Conservation (phyloP, 2,113 vertebrate genomes). For the Myrmecobius fasciatus region DNA sequence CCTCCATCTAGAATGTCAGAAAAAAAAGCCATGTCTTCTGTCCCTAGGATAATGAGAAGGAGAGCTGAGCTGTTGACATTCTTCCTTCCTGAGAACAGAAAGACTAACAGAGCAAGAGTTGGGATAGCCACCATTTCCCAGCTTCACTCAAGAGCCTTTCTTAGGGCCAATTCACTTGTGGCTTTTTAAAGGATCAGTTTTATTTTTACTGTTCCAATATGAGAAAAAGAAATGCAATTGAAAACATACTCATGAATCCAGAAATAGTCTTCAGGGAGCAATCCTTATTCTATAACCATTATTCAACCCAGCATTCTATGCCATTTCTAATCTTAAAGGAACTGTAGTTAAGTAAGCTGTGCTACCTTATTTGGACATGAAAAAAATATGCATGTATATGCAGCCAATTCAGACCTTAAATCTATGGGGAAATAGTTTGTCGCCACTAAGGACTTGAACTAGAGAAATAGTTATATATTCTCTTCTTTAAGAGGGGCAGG, state of each 20-base stretch:
- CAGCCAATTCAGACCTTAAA: neutral
- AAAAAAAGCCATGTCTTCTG: neutral
- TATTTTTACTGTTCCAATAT: constrained; percentile 4
- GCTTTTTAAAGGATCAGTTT: neutral
- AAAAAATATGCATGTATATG: neutral
- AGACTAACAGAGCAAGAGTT: neutral
- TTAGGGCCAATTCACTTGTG: neutral
- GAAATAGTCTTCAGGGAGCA: constrained; percentile 1
- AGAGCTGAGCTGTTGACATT: neutral
- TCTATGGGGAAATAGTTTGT: neutral
- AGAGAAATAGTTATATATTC: neutral
- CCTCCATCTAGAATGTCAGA: neutral
- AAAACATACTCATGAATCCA: neutral
- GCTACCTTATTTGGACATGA: neutral
- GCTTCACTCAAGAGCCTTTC: neutral
- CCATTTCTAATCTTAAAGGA: neutral
- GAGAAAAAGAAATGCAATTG: neutral
- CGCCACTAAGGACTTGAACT: neutral
- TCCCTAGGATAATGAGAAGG: neutral
- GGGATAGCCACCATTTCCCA: neutral
- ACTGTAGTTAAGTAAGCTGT: neutral
- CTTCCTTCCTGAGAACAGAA: neutral
- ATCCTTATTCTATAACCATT: neutral
- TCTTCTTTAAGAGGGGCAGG: neutral
- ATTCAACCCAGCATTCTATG: neutral